Percentiles rank a stretch among this genome's conserved stretches.
phyloP scores from a whole-genome alignment of 92 coral and sea anemone species.

The Actinernus sp. region DNA sequence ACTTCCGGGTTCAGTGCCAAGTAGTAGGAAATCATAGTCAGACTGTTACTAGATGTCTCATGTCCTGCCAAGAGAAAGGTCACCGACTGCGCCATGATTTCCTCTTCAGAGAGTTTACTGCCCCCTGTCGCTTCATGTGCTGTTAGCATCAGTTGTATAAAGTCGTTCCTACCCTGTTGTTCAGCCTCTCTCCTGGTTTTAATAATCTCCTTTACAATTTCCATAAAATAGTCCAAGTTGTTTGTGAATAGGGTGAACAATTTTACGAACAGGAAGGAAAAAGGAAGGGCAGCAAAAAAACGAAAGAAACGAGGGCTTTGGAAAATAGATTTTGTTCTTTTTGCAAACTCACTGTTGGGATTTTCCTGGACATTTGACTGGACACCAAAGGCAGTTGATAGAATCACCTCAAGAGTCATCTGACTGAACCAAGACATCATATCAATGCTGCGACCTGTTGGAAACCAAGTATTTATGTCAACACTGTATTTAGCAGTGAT shows the following conservation, averaged over 20 bases:
- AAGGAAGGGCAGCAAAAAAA: not conserved
- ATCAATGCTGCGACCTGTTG: slow-evolving; percentile 53
- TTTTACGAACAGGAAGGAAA: not conserved
- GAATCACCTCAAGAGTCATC: slow-evolving; percentile 67
- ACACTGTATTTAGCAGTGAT: too few species aligned
- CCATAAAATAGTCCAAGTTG: slow-evolving; percentile 21
- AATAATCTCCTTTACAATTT: slow-evolving; percentile 50
- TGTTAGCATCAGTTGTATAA: slow-evolving; percentile 66
- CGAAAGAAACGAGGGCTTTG: slow-evolving; percentile 17
- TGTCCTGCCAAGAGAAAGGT: slow-evolving; percentile 62
- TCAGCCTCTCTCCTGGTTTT: slow-evolving; percentile 41
- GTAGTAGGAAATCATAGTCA: slow-evolving; percentile 32
- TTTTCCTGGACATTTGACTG: slow-evolving; percentile 64
- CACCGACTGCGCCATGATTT: slow-evolving; percentile 54
- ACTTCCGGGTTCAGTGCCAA: slow-evolving; percentile 49
- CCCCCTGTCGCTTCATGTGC: slow-evolving; percentile 68
- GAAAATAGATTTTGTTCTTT: slow-evolving; percentile 30
- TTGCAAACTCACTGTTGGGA: slow-evolving; percentile 49
- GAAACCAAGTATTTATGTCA: too few species aligned
- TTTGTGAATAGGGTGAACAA: slow-evolving; percentile 5
- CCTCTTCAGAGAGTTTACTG: slow-evolving; percentile 48
- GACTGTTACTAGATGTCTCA: slow-evolving; percentile 63
- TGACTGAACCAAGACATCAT: slow-evolving; percentile 73
- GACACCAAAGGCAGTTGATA: slow-evolving; percentile 69
- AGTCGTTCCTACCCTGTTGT: slow-evolving; percentile 48